Evolutionary conservation across 1,140 invertebrate genomes (phyloP), one percentile per base, ranked within the genome.

Genomic region (Eupristina koningsbergeri): DNA sequence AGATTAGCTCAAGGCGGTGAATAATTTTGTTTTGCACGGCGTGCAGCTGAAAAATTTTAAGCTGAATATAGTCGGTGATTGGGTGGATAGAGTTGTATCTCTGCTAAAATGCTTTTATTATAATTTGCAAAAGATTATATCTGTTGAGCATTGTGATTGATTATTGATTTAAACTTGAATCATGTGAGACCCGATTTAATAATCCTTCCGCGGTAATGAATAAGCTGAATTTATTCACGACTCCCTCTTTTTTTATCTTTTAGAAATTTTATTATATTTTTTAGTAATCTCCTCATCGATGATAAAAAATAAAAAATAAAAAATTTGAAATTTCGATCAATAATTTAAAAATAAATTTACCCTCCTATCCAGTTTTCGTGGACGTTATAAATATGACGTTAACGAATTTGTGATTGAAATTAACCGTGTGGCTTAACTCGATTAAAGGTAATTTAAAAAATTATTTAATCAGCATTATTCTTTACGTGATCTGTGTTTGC

Each of bases 371-470:
- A 19, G 15, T 41, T 71, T 71, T 41, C 26, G 39, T 13, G 19
- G 0, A 71, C 36, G 67, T 41, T 34, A 41, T 71, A 71, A 71
- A 71, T 31, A 41, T 41, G 41, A 71, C n/a, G 1, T 26, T 41
- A 41, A 71, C 67, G 36, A 71, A 36, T 71, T 71, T 39, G 0
- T 17, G 3, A 71, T 71, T 71, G 67, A 19, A 71, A 71, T 71
- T 41, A 71, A n/a, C 67, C 36, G 34, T 67, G 36, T 5, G 31
- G 29, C 64, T 0, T 64, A 64, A 64, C 5, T 69, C 41, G 67
- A 71, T 71, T 71, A 71, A 71, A 41, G 67, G 19, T 31, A 41
- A 71, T 71, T 71, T 71, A 71, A 71, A 71, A 41, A 71, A 71
- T 71, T 71, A 36, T 36, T 22, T 71, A 41, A 71, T 71, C 41